A percentile compares a stretch with the other conserved stretches of the same genome.
phyloP scores from a whole-genome alignment of 2,113 vertebrate species.

The Orcinus orca region DNA sequence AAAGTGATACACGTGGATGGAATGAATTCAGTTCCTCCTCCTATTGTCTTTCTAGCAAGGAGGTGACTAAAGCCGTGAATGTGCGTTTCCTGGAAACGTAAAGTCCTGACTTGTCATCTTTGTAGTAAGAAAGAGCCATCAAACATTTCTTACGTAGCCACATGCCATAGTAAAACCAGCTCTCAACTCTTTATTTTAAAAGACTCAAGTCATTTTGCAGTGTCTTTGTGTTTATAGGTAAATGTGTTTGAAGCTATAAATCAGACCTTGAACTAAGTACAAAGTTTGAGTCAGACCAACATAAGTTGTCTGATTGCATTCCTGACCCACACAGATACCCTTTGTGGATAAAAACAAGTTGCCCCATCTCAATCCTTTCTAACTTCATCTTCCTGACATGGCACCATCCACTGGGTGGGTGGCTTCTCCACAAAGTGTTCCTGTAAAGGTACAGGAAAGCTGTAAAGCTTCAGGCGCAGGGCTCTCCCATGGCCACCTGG shows the following conservation, averaged over 20 bases:
- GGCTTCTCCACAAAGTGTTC: not conserved
- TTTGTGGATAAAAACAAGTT: conserved; percentile 13
- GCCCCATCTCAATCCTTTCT: not conserved
- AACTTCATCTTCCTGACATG: not conserved
- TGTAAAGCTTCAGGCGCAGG: not conserved
- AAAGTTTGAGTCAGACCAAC: conserved; percentile 35
- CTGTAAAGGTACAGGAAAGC: not conserved
- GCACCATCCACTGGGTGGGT: not conserved
- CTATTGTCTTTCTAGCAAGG: conserved; percentile 24
- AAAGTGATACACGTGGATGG: not conserved
- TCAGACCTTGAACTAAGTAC: conserved; percentile 40
- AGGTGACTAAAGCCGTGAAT: not conserved
- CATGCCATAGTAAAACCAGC: not conserved
- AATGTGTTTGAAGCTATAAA: conserved; percentile 43
- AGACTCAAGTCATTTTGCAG: not conserved
- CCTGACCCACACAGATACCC: conserved; percentile 45
- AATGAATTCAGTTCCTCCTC: conserved; percentile 32
- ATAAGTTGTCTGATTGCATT: conserved; percentile 43
- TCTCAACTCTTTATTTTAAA: conserved; percentile 20
- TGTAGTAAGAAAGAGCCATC: not conserved
- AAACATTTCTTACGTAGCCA: not conserved
- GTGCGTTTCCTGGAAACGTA: conserved; percentile 38
- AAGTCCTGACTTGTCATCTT: conserved; percentile 34
- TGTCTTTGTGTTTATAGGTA: not conserved
- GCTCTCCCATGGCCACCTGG: not conserved